phyloP scores from a whole-genome alignment of 2,113 vertebrate genomes.

The Stigmatopora nigra region DNA sequence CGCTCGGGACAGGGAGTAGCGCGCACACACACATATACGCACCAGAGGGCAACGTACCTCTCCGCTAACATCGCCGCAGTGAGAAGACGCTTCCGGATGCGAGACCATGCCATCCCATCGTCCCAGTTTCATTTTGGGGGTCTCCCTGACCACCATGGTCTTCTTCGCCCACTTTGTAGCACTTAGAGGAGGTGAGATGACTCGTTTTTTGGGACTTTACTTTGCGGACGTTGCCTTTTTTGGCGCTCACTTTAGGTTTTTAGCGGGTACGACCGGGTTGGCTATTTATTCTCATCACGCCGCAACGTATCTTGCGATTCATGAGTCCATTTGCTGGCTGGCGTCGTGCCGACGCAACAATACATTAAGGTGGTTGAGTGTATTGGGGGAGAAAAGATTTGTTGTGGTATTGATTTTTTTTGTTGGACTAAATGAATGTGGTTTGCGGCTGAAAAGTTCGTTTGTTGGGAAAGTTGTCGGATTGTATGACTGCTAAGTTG shows the following conservation, averaged over 20 bases:
- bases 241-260: slow-evolving; percentile 26
- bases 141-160: slow-evolving; percentile 53
- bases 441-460: background rate
- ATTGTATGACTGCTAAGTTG: no score
- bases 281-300: slow-evolving; percentile 42
- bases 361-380: slow-evolving; percentile 9
- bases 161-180: slow-evolving; percentile 47
- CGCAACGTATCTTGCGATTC: slow-evolving; percentile 41
- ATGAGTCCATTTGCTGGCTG: slow-evolving; percentile 47
- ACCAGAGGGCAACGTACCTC: slow-evolving; percentile 50
- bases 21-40: background rate
- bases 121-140: slow-evolving; percentile 47
- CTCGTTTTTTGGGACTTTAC: background rate
- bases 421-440: background rate
- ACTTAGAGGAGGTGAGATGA: slow-evolving; percentile 67
- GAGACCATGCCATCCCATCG: slow-evolving; percentile 54
- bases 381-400: slow-evolving; percentile 19
- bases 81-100: slow-evolving; percentile 24
- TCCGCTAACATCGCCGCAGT: slow-evolving; percentile 18
- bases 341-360: slow-evolving; percentile 37
- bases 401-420: background rate
- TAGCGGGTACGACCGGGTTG: slow-evolving; percentile 29
- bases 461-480: background rate
- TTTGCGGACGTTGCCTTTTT: slow-evolving; percentile 29
- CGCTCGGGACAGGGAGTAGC: slow-evolving; percentile 62